phyloP scores from a whole-genome alignment of 2,797 vertebrate species.

The Aselliscus stoliczkanus region DNA sequence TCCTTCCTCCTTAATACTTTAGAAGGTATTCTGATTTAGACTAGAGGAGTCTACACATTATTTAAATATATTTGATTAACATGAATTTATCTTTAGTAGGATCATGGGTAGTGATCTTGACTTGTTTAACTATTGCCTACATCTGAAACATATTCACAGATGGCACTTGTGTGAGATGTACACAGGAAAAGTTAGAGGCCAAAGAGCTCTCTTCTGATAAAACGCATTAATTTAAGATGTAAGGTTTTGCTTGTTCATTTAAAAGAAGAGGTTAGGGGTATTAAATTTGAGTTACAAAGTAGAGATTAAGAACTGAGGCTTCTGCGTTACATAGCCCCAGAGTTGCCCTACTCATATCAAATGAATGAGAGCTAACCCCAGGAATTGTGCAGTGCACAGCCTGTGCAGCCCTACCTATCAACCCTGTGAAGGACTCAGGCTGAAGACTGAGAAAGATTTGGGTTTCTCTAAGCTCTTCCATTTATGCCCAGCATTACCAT shows the following conservation, averaged over 20 bases:
- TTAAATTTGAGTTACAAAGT: background rate
- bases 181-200: background rate
- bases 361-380: background rate
- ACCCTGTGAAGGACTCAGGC: background rate
- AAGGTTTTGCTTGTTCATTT: background rate
- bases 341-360: background rate
- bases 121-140: background rate
- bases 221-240: background rate
- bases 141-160: constrained; percentile 4
- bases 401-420: background rate
- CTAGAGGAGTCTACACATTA: background rate
- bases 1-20: background rate
- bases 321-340: background rate
- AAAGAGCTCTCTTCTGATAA: background rate
- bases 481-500: background rate
- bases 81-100: background rate
- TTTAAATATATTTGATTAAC: constrained; percentile 10
- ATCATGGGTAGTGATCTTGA: constrained; percentile 10
- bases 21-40: constrained; percentile 3
- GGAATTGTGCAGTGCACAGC: background rate
- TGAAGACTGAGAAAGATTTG: background rate
- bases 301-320: background rate
- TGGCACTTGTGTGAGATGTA: background rate
- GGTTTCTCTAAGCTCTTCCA: background rate
- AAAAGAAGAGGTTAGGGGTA: background rate